These are phyloP conservation scores for Branchinecta lynchi DNA, from an alignment of 1,140 invertebrate genomes.

Conservation along the genomic window DNA sequence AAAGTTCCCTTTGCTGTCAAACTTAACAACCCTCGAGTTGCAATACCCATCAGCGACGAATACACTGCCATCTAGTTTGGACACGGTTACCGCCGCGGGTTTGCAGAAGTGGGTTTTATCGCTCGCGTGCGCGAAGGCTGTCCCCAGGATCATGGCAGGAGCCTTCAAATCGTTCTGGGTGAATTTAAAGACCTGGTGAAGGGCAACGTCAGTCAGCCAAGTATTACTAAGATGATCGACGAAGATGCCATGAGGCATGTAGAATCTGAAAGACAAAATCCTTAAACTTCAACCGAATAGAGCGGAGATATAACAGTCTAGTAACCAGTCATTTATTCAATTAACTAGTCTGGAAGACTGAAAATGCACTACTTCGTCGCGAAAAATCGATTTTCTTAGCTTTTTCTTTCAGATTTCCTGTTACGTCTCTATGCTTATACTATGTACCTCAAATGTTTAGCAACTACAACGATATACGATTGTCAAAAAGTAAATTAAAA, in stretches of 20 bases:
- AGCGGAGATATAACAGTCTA: background rate
- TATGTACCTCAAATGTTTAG: too few relatives aligned
- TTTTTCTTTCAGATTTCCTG: too few relatives aligned
- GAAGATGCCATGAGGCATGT: slow-evolving; percentile 81
- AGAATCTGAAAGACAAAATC: slow-evolving; percentile 49
- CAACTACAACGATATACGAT: too few relatives aligned
- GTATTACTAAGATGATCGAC: slow-evolving; percentile 65
- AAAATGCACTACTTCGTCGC: too few relatives aligned
- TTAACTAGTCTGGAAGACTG: too few relatives aligned
- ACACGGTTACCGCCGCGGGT: slow-evolving; percentile 73
- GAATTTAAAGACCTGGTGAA: slow-evolving; percentile 81
- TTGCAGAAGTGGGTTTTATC: slow-evolving; percentile 75
- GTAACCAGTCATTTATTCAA: slow-evolving; percentile 3
- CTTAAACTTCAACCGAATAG: background rate
- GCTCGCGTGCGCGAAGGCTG: slow-evolving; percentile 58
- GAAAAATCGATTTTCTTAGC: too few relatives aligned
- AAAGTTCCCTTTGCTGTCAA: slow-evolving; percentile 47
- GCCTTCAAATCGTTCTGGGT: slow-evolving; percentile 29
- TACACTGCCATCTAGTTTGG: slow-evolving; percentile 52
- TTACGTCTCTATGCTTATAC: too few relatives aligned
- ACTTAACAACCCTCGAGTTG: slow-evolving; percentile 77
- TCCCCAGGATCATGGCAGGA: slow-evolving; percentile 33
- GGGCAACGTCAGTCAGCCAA: slow-evolving; percentile 79
- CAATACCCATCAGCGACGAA: slow-evolving; percentile 92
- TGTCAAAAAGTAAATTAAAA: too few relatives aligned